Percentiles rank a stretch among this genome's conserved stretches.
phyloP scores from a whole-genome alignment of 1,140 invertebrate genomes.

The Marisa cornuarietis region DNA sequence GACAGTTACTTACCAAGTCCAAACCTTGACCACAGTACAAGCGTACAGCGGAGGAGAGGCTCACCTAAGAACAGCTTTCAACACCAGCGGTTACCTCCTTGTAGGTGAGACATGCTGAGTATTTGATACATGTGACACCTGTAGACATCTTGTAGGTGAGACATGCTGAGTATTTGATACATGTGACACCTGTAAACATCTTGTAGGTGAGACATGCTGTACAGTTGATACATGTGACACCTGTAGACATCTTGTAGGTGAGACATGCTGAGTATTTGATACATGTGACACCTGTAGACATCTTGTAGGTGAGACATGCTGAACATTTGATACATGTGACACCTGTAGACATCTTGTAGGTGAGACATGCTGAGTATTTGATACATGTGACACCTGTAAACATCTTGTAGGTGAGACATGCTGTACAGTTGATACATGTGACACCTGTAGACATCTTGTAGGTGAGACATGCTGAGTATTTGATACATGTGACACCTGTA shows the following conservation, averaged over 20 bases:
- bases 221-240: not conserved
- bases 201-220: not conserved
- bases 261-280: not conserved
- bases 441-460: not conserved
- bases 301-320: constrained; percentile 2
- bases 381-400: not conserved
- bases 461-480: not conserved
- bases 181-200: not conserved
- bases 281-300: not conserved
- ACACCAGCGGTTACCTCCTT: constrained; percentile 6
- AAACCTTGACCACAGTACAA: constrained; percentile 1
- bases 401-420: constrained; percentile 5
- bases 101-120: not conserved
- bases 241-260: constrained; percentile 6
- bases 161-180: not conserved
- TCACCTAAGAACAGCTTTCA: not conserved
- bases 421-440: not conserved
- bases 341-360: not conserved
- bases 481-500: not conserved
- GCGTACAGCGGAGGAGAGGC: constrained; percentile 10
- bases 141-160: not conserved
- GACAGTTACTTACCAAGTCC: constrained; percentile 21
- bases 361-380: not conserved
- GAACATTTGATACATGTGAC: not conserved
- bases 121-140: not conserved